These are phyloP conservation scores for Drosophila triauraria DNA, from an alignment of 1,140 invertebrate genomes.

Conservation along the genomic window DNA sequence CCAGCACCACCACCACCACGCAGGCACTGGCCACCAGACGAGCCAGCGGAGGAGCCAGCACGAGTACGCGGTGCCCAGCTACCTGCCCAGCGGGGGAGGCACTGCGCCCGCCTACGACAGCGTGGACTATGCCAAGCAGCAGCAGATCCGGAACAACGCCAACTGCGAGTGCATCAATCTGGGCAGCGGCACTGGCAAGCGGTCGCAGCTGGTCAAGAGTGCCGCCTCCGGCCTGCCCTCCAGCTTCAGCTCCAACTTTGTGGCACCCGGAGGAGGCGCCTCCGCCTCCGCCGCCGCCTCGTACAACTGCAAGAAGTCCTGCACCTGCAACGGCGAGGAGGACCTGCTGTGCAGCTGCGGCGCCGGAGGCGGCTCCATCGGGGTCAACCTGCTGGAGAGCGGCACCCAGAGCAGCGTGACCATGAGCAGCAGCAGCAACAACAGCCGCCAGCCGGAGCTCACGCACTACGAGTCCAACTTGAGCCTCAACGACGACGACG, in stretches of 20 bases:
- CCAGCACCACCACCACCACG: constrained; percentile 60
- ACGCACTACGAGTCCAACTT: constrained; percentile 84
- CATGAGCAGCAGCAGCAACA: constrained; percentile 84
- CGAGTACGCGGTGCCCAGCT: constrained; percentile 82
- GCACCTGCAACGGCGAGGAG: constrained; percentile 71
- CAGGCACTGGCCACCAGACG: constrained; percentile 2
- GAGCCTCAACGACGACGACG: constrained; percentile 66
- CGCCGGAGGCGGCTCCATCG: constrained; percentile 18
- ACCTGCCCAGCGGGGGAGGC: constrained; percentile 40
- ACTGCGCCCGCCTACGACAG: constrained; percentile 68
- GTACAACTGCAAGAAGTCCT: constrained; percentile 84
- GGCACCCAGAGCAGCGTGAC: constrained; percentile 80
- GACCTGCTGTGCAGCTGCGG: constrained; percentile 63
- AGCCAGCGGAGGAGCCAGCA: constrained; percentile 77
- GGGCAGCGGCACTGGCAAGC: constrained; percentile 76
- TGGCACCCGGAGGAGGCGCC: constrained; percentile 86
- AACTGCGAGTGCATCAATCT: constrained; percentile 65
- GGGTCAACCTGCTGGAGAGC: constrained; percentile 72
- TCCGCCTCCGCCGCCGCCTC: constrained; percentile 85
- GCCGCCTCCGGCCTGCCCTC: constrained; percentile 86
- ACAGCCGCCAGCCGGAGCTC: constrained; percentile 76
- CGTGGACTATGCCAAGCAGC: constrained; percentile 75
- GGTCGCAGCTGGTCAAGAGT: constrained; percentile 13
- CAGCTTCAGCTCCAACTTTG: constrained; percentile 88
- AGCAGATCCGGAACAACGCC: constrained; percentile 47